Evolutionary conservation across 92 coral and sea anemone genomes (phyloP).

Genomic region (Heteractis magnifica): DNA sequence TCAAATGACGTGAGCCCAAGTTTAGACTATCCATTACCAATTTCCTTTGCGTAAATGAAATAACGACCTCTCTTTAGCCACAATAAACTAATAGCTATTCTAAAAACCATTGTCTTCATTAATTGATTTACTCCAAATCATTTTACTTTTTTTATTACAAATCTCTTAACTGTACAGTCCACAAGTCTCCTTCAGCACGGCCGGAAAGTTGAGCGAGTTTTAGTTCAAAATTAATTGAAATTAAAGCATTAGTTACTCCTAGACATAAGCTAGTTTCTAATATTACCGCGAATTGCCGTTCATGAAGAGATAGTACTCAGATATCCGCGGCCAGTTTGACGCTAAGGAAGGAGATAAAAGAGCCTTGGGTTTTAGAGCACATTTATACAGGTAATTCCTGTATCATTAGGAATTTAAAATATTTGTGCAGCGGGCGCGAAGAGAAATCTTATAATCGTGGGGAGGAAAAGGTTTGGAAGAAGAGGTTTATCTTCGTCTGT

Average conservation of each 20-base stretch:
- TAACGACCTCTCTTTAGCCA: neutral
- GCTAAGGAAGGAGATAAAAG: conserved; percentile 1
- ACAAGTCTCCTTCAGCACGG: conserved; percentile 18
- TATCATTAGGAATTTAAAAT: neutral
- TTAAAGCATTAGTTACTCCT: conserved; percentile 19
- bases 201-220: conserved; percentile 30
- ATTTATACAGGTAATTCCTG: neutral
- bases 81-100: conserved; percentile 18
- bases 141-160: conserved; percentile 1
- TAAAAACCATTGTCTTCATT: conserved; percentile 6
- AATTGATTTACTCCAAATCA: conserved; percentile 14
- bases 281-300: neutral
- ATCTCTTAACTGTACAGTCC: conserved; percentile 32
- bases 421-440: neutral
- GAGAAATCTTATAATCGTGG: too few relatives aligned
- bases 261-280: neutral
- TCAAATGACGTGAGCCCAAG: conserved; percentile 9
- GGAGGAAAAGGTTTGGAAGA: too few relatives aligned
- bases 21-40: conserved; percentile 33
- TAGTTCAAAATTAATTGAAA: conserved; percentile 15
- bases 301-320: neutral
- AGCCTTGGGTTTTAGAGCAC: neutral
- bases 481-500: too few relatives aligned
- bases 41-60: conserved; percentile 33
- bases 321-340: conserved; percentile 5